Base-by-base conservation (phyloP, 2,888 invertebrate genomes). In the Dermolepida albohirtum region DNA sequence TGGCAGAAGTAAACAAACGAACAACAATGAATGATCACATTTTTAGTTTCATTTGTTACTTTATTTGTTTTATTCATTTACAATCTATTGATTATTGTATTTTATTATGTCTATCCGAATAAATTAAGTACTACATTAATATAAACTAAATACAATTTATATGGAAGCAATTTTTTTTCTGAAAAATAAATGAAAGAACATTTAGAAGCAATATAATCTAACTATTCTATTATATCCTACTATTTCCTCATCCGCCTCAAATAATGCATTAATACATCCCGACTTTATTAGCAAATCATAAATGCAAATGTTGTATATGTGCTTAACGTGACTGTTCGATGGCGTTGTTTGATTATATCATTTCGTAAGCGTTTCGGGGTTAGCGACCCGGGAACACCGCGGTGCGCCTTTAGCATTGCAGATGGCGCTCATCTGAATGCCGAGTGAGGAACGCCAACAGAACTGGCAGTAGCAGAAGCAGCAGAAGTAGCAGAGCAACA, bases 391-490 rank as follows among this genome's bases (percentile, higher is more conserved):
- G 43, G 57, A 57, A 43, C 27, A 43, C 39, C 43, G 57, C 22
- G 63, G 49, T 50, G 29, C 64, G 68, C 71, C 69, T 68, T 75
- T 76, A 75, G 76, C 74, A 75, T 71, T 76, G 75, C 76, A 76
- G 76, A 76, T 76, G 75, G 75, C 71, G 72, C 73, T 72, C 72
- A 70, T 70, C 71, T 68, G 70, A 66, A 67, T 68, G 70, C 70
- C 57, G 43, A 43, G 57, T 12, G 57, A 57, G 68, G 67, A 41
- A 43, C 57, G 68, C 69, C 72, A 40, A 40, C 54, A 41, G 57
- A 2, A 41, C 57, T 8, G 22, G 49, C 16, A 49, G 49, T 22
- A 47, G 16, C 47, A 47, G 11, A 1, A 22, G 11, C 41, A 55
- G 22, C 43, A 57, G n/a, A 22, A 16, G 27, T 17, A 43, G 43